phyloP scores from a whole-genome alignment of 2,888 invertebrate genomes.

The Taenaris catops region DNA sequence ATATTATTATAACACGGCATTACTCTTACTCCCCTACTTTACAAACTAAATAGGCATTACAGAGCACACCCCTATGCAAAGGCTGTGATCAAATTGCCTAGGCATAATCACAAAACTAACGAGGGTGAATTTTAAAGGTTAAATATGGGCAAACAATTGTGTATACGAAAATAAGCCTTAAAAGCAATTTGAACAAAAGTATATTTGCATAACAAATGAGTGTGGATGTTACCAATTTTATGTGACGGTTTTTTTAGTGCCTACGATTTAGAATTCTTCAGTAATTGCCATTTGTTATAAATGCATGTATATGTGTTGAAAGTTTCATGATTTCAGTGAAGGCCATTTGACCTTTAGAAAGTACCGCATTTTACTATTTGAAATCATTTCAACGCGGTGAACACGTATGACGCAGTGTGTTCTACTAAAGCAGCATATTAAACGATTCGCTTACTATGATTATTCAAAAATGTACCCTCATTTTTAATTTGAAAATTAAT shows the following conservation, averaged over 20 bases:
- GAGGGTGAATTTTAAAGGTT: constrained; percentile 28
- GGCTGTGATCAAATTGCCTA: constrained; percentile 23
- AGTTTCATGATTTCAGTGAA: constrained; percentile 17
- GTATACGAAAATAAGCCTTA: constrained; percentile 9
- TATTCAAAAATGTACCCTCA: too few species aligned
- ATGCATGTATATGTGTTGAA: constrained; percentile 13
- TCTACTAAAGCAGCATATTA: too few species aligned
- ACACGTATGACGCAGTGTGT: constrained; percentile 11
- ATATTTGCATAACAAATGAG: too few species aligned
- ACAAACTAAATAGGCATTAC: constrained; percentile 17
- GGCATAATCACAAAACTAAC: constrained; percentile 22
- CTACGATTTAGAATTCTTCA: constrained; percentile 16
- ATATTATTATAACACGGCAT: constrained; percentile 4
- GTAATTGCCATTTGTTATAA: constrained; percentile 19
- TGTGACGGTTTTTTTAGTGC: too few species aligned
- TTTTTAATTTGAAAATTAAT: too few species aligned
- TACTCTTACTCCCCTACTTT: constrained; percentile 15
- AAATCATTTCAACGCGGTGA: constrained; percentile 9
- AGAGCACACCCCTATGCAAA: constrained; percentile 18
- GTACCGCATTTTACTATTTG: constrained; percentile 17
- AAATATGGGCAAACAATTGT: constrained; percentile 3
- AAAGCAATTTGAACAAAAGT: too few species aligned
- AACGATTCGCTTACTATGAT: too few species aligned
- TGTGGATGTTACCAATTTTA: too few species aligned
- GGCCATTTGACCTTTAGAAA: constrained; percentile 15